phyloP scores from a whole-genome alignment of 2,797 vertebrate species.

The Ptychobarbus kaznakovi region DNA sequence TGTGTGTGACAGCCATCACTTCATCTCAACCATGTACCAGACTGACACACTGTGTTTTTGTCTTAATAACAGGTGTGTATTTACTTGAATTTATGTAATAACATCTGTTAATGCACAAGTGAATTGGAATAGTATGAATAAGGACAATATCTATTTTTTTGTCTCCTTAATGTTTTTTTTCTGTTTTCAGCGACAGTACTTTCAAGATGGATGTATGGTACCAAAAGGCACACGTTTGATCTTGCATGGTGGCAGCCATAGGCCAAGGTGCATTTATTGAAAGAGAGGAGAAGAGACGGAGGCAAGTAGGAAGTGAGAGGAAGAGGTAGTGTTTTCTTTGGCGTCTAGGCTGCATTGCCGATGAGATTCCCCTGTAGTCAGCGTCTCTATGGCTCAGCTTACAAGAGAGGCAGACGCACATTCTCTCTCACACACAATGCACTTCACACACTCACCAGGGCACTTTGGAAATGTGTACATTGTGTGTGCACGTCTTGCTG shows the following conservation, averaged over 20 bases:
- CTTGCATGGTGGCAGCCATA: conserved; percentile 51
- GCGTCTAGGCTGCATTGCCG: conserved; percentile 75
- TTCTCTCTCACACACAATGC: conserved; percentile 60
- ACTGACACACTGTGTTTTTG: conserved; percentile 1
- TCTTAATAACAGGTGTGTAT: not conserved
- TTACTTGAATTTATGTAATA: not conserved
- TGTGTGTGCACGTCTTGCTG: conserved; percentile 20
- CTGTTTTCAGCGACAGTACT: not conserved
- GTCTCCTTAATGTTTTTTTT: not conserved
- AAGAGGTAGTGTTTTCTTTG: conserved; percentile 74
- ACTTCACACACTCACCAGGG: conserved; percentile 36
- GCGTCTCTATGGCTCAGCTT: conserved; percentile 81
- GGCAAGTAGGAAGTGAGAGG: conserved; percentile 53
- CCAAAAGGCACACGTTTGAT: conserved; percentile 36
- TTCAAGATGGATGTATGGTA: not conserved
- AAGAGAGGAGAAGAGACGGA: conserved; percentile 57
- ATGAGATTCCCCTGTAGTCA: conserved; percentile 81
- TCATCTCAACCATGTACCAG: conserved; percentile 31
- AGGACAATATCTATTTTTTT: not conserved
- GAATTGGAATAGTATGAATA: not conserved
- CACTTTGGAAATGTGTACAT: conserved; percentile 28
- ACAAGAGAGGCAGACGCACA: conserved; percentile 65
- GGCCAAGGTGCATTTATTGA: conserved; percentile 65
- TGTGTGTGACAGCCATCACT: conserved; percentile 74
- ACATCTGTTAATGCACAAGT: not conserved